Base-by-base conservation (phyloP, 2,888 invertebrate genomes). In the Sphinx pinastri region DNA sequence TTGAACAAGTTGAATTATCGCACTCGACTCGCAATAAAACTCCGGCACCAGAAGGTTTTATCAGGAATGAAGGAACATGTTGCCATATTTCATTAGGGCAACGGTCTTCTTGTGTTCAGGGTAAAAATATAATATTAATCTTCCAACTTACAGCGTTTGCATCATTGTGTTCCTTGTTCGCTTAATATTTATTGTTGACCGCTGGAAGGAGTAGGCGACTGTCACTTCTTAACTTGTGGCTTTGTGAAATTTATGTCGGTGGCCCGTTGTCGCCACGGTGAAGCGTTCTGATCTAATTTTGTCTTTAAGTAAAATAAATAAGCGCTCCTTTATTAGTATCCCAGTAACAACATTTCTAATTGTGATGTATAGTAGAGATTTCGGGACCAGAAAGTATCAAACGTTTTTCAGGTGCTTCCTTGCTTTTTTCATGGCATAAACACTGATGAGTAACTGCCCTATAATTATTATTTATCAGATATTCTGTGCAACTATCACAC, bases 51-150 rank as follows among this genome's bases (percentile, higher is more conserved):
- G 84, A 38, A 87, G 89, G 88, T 88, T 92, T 93, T 93, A 93
- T 93, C 92, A 89, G 88, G 81, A 86, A 87, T 85, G 87, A 88
- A 88, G 84, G 83, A 84, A 86, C 89, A 88, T 86, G 88, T 86
- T 90, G 91, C 91, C 88, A 91, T 92, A 92, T 90, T 90, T 93
- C 92, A 92, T 91, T 91, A 91, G 86, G 80, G 81, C 84, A 88
- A 86, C 85, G 84, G 87, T 84, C 81, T 83, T 87, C 84, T 85
- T 87, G 87, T 88, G 87, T 87, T 84, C 85, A 79, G 83, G 84
- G 87, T 86, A 90, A 91, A 91, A 90, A 89, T 92, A 89, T 92
- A 88, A 88, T 88, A 90, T 90, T 90, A 91, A 91, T 91, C 88
- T 88, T 83, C 80, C 76, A 86, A 89, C 87, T 89, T 89, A 88